Evolutionary conservation across 2,113 vertebrate genomes (phyloP), one percentile per base, ranked within the genome.

Genomic region (Anthoscopus minutus): DNA sequence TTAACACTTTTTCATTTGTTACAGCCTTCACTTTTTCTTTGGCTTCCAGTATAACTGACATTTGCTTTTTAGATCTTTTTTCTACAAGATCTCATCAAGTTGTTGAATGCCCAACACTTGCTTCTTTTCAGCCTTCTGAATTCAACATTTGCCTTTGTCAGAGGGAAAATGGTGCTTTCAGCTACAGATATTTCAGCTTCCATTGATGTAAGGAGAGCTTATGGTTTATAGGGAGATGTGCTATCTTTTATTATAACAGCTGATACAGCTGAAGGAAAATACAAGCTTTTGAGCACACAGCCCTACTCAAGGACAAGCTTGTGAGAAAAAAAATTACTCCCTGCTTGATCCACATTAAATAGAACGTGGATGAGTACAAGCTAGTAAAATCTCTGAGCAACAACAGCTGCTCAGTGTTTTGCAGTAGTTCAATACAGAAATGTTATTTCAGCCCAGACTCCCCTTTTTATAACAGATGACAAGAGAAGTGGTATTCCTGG

Each of bases 241-340:
- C 21, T 35, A n/a, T 82, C 57, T 90, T 90, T 86, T 86, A 30
- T 79, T 65, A 9, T 45, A 86, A 22, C 37, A 73, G 71, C 57
- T 86, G 80, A 96, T 83, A 53, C 48, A 80, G 76, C 31, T 86
- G 86, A 94, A 88, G 31, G n/a, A 88, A 93, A 50, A 86, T 22
- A 21, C 33, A 94, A 86, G 25, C 20, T 61, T 93, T 90, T 2
- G 15, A 66, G 20, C 47, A 35, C 25, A 48, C 13, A 47, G 28
- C 13, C 38, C 15, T 58, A 19, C 66, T 72, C 44, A 86, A 67
- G 56, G 57, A 82, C 1, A 14, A 86, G n/a, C 20, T 83, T 56
- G 8, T 47, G 57, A 76, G 66, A 60, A 85, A 72, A 71, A 71
- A 50, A 14, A 10, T 65, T 65, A 19, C 45, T 86, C 6, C 1